Conservation (phyloP, 2,888 invertebrate species). For the Danaus chrysippus region DNA sequence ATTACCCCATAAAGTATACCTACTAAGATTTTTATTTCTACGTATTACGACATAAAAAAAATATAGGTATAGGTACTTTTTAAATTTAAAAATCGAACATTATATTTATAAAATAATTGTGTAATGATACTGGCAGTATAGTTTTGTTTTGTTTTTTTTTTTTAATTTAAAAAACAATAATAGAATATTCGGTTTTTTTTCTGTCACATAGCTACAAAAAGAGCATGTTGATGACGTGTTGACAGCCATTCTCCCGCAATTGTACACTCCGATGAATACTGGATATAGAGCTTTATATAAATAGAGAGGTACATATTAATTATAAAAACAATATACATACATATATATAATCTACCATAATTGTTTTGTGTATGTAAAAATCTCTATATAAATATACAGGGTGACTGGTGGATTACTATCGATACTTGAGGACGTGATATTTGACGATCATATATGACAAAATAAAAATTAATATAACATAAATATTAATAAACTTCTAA, state of each 20-base stretch:
- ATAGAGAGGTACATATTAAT: slow-evolving; percentile 33
- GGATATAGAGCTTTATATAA: slow-evolving; percentile 34
- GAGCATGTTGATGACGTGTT: slow-evolving; percentile 61
- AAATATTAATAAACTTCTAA: too few species aligned
- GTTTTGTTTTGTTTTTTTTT: neutral
- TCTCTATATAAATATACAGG: too few species aligned
- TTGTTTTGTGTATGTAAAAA: neutral
- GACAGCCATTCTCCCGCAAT: slow-evolving; percentile 70
- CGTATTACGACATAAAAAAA: too few species aligned
- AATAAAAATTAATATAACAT: too few species aligned
- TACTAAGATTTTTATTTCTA: too few species aligned
- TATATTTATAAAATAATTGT: too few species aligned
- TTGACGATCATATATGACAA: too few species aligned
- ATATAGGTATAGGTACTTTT: too few species aligned
- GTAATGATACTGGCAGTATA: too few species aligned
- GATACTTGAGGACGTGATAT: too few species aligned
- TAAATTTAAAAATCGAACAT: too few species aligned
- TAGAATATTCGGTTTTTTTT: slow-evolving; percentile 5
- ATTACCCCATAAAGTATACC: neutral
- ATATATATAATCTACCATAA: neutral
- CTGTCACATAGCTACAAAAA: slow-evolving; percentile 33
- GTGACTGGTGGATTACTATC: too few species aligned
- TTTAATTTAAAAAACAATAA: neutral
- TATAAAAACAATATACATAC: neutral
- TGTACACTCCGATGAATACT: slow-evolving; percentile 50